phyloP scores from a whole-genome alignment of 2,888 invertebrate genomes.

The Orthosia gothica region DNA sequence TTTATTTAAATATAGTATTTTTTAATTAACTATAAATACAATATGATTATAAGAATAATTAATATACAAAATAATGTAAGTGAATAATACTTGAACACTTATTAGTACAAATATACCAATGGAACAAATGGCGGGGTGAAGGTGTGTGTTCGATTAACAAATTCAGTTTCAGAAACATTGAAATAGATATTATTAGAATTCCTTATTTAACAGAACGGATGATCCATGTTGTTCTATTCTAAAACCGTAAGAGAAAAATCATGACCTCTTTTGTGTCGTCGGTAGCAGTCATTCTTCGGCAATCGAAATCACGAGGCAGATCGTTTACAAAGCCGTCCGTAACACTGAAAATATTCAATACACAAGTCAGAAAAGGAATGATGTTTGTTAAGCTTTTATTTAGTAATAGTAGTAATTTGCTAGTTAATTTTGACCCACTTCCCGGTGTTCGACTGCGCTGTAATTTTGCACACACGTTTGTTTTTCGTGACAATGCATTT shows the following conservation, averaged over 20 bases:
- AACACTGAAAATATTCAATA: conserved; percentile 33
- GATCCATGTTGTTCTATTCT: background rate
- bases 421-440: too few species aligned
- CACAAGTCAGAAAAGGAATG: background rate
- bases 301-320: conserved; percentile 3
- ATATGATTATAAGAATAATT: too few species aligned
- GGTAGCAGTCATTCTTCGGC: background rate
- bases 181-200: background rate
- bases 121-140: too few species aligned
- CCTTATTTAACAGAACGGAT: background rate
- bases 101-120: too few species aligned
- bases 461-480: too few species aligned
- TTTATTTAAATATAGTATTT: too few species aligned
- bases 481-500: too few species aligned
- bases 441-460: too few species aligned
- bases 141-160: background rate
- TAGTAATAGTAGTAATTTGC: too few species aligned
- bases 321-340: conserved; percentile 27
- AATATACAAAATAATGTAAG: too few species aligned
- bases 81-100: too few species aligned
- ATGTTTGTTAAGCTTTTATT: background rate
- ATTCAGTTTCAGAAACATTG: background rate
- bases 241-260: background rate
- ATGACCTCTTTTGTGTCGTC: background rate
- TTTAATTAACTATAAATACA: too few species aligned